phyloP scores from a whole-genome alignment of 2,797 vertebrate species.

The Brachyrhaphis roseni region DNA sequence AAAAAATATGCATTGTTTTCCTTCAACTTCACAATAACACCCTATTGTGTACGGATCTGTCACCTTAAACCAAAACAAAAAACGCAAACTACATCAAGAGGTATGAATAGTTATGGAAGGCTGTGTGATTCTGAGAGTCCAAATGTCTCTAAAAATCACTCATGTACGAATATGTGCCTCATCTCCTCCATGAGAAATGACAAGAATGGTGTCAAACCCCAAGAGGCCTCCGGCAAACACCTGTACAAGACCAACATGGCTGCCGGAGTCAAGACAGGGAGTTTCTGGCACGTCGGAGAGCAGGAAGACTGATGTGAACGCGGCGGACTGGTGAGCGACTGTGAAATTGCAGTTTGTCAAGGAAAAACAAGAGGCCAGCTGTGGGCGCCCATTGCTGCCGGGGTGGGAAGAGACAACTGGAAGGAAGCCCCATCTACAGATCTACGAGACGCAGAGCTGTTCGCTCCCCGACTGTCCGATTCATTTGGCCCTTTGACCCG shows the following conservation, averaged over 20 bases:
- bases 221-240: conserved; percentile 73
- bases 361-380: conserved; percentile 90
- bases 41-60: neutral
- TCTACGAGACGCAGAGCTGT: conserved; percentile 60
- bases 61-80: neutral
- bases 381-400: conserved; percentile 87
- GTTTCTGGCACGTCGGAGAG: conserved; percentile 65
- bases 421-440: conserved; percentile 84
- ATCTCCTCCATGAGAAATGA: conserved; percentile 41
- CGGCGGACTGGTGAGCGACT: conserved; percentile 70
- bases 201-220: conserved; percentile 60
- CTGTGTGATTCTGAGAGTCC: neutral
- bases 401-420: conserved; percentile 86
- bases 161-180: conserved; percentile 17
- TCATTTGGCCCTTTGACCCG: conserved; percentile 73
- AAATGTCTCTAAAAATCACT: neutral
- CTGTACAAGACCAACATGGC: conserved; percentile 68
- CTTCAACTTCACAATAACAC: neutral
- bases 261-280: conserved; percentile 61
- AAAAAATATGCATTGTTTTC: neutral
- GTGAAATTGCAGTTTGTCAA: conserved; percentile 83
- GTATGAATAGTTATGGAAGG: neutral
- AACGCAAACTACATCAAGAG: neutral
- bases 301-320: conserved; percentile 72
- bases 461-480: conserved; percentile 70